Base-by-base conservation (phyloP, 2,113 vertebrate genomes). In the Salvelinus namaycush region DNA sequence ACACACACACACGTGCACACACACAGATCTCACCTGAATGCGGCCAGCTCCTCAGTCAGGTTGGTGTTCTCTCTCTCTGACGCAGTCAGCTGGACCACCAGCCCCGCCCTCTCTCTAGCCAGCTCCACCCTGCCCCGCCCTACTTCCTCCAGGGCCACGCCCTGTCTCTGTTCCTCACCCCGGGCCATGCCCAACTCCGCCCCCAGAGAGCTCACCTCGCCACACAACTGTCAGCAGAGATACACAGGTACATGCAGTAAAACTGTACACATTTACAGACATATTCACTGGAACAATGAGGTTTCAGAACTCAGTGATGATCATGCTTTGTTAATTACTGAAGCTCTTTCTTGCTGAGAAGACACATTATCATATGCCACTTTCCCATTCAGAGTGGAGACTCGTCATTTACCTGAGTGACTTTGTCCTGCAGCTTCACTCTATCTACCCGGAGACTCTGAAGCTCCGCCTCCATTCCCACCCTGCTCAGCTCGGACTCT, bases 41-140 rank as follows among this genome's bases (percentile, higher is more conserved):
- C 90, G 0, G 93, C 85, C 0, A 91, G 84, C 76, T 98, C 96
- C 86, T 96, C 95, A 0, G 92, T 91, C 81, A 93, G 91, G 2
- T 89, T 73, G 0, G 92, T 86, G 73, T 95, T 94, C 20, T 97
- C 96, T 12, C 94, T 93, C 90, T 97, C 96, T 0, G 93, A 96
- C 0, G 95, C 93, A 0, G 93, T 93, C 49, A 98, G 90, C 89
- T 97, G 96, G 27, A 98, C 96, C 0, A 93, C 87, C 76, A 98
- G 89, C 26, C 92, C 87, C 0, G 96, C 96, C 74, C 93, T 94
- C 76, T 97, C 96, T 69, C 93, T 93, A 79, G 94, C 93, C 84
- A 97, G 92, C 0, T 90, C 95, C 70, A 95, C 90, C 18, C 93
- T 93, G n/a, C 94, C 90, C 18, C 91, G 93, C 13, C 88, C 87